Percentiles rank a stretch among this genome's conserved stretches.
Conservation (phyloP, 2,797 vertebrate species). For the Anolis apletophallus region DNA sequence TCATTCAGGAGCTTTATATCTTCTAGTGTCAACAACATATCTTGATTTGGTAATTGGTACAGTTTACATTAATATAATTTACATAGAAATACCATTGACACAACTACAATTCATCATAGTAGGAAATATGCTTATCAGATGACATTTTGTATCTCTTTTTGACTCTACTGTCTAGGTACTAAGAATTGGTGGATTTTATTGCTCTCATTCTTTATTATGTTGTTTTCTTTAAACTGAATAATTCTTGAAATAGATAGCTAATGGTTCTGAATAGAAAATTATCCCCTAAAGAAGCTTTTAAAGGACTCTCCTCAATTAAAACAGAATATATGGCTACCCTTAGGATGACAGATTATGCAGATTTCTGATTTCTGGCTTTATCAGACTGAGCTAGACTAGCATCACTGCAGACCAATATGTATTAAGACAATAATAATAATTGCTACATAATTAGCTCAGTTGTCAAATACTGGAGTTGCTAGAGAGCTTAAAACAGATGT, state of each 20-base stretch:
- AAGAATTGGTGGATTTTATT: background rate
- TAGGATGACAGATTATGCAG: background rate
- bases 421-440: background rate
- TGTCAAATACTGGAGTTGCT: background rate
- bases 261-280: background rate
- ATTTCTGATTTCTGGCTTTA: background rate
- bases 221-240: background rate
- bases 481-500: background rate
- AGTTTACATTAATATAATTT: background rate
- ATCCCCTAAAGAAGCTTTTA: background rate
- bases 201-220: background rate
- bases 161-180: background rate
- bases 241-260: background rate
- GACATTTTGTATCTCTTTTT: background rate
- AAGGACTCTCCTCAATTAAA: background rate
- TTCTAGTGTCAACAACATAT: too few relatives aligned
- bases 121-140: background rate
- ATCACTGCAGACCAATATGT: background rate
- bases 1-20: too few relatives aligned
- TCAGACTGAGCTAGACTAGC: background rate
- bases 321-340: background rate
- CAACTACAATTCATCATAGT: background rate
- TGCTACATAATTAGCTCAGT: background rate
- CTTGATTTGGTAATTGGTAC: too few relatives aligned
- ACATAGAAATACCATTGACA: background rate